Percentiles rank a stretch among this genome's conserved stretches.
These are phyloP conservation scores for Aphaenogaster rudis DNA, from an alignment of 1,140 invertebrate species.

Conservation along the genomic window DNA sequence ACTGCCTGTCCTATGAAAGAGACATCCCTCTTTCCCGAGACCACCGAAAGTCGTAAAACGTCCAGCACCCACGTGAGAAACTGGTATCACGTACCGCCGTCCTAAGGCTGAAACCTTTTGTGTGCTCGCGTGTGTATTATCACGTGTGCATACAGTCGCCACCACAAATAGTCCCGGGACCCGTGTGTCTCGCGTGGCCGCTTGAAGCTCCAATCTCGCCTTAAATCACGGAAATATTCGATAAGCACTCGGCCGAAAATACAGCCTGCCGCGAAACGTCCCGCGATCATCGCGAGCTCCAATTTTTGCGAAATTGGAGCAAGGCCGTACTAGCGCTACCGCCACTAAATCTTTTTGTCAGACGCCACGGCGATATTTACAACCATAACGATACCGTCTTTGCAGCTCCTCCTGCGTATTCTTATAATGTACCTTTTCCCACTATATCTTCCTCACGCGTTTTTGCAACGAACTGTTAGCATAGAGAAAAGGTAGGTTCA, in stretches of 20 bases:
- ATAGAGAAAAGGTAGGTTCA: too few relatives aligned
- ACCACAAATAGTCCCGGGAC: slow-evolving; percentile 47
- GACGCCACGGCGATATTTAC: not conserved
- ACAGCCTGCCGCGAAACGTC: slow-evolving; percentile 16
- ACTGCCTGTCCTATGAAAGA: slow-evolving; percentile 11
- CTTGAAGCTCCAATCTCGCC: not conserved
- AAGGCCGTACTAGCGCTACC: not conserved
- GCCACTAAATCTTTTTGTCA: not conserved
- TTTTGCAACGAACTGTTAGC: not conserved
- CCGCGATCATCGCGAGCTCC: not conserved
- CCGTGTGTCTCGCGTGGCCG: slow-evolving; percentile 23
- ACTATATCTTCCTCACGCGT: too few relatives aligned
- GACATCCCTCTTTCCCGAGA: slow-evolving; percentile 54
- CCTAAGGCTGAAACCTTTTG: slow-evolving; percentile 63
- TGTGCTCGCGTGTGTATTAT: slow-evolving; percentile 71
- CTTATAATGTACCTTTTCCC: not conserved
- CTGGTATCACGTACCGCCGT: slow-evolving; percentile 72
- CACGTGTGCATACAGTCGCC: slow-evolving; percentile 74
- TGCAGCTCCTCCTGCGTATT: not conserved
- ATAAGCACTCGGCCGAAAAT: slow-evolving; percentile 2
- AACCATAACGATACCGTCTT: not conserved
- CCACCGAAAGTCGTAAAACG: slow-evolving; percentile 73
- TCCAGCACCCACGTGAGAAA: slow-evolving; percentile 74
- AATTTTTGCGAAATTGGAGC: slow-evolving; percentile 34
- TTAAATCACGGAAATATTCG: slow-evolving; percentile 49